A percentile compares a stretch with the other conserved stretches of the same genome.
Conservation (phyloP, 2,888 invertebrate species). For the Caenorhabditis doughertyi region DNA sequence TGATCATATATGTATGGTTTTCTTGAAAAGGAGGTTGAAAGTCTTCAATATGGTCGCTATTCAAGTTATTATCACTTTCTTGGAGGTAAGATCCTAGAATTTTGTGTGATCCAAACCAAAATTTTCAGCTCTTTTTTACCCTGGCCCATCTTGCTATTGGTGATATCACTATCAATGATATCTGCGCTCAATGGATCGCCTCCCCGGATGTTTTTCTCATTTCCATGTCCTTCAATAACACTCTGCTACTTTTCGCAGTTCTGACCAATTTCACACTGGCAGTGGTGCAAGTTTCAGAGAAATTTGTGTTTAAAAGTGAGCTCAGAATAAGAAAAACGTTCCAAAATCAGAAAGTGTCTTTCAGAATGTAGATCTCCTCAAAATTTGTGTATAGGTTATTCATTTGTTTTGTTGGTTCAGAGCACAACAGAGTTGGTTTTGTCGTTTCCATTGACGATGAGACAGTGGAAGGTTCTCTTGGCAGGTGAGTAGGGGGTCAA, state of each 20-base stretch:
- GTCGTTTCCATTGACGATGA: conserved; percentile 29
- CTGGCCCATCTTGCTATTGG: conserved; percentile 50
- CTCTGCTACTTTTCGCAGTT: conserved; percentile 39
- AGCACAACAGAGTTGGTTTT: conserved; percentile 19
- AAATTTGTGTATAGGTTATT: background rate
- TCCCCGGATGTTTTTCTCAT: conserved; percentile 47
- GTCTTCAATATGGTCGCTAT: conserved; percentile 20
- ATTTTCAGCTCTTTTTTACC: conserved; percentile 45
- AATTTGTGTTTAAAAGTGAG: conserved; percentile 30
- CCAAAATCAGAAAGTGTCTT: background rate
- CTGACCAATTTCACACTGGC: conserved; percentile 35
- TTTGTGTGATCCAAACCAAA: background rate
- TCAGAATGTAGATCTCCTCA: background rate
- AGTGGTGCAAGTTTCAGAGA: conserved; percentile 23
- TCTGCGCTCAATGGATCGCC: conserved; percentile 53
- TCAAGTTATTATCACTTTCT: conserved; percentile 38
- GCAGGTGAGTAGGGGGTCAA: conserved; percentile 21
- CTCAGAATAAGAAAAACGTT: conserved; percentile 13
- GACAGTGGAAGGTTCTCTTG: conserved; percentile 41
- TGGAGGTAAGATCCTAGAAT: conserved; percentile 4
- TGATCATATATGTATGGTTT: conserved; percentile 30
- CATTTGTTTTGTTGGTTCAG: conserved; percentile 29
- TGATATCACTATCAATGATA: conserved; percentile 38
- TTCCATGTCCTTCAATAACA: conserved; percentile 47
- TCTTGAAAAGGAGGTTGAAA: conserved; percentile 22